phyloP scores from a whole-genome alignment of 2,113 vertebrate species.

The Labrus mixtus region DNA sequence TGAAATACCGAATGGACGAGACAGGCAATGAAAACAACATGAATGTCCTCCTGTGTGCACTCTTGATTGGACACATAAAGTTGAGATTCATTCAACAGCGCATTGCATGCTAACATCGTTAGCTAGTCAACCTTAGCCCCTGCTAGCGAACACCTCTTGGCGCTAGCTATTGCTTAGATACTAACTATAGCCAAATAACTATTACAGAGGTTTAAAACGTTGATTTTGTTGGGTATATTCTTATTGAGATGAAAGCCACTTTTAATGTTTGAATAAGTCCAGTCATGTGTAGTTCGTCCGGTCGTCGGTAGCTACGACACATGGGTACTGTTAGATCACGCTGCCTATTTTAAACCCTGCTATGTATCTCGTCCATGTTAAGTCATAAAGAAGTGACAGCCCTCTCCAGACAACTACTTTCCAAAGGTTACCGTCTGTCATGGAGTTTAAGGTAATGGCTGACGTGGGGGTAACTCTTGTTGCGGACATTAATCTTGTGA shows the following conservation, averaged over 20 bases:
- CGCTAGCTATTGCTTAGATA: neutral
- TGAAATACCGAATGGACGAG: fast-evolving
- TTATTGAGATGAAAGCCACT: neutral
- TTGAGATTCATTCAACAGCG: slow-evolving; percentile 14
- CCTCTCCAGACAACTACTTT: neutral
- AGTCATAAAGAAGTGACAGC: neutral
- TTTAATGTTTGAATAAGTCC: fast-evolving
- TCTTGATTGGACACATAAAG: no score
- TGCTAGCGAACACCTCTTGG: slow-evolving; percentile 17
- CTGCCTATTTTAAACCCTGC: slow-evolving; percentile 31
- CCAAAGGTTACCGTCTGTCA: neutral
- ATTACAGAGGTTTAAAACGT: neutral
- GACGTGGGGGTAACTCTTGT: neutral
- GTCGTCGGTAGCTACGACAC: slow-evolving; percentile 50
- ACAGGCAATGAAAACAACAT: neutral
- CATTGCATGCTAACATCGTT: slow-evolving; percentile 44
- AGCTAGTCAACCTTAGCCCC: slow-evolving; percentile 20
- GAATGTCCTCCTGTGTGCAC: fast-evolving
- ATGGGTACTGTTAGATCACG: slow-evolving; percentile 43
- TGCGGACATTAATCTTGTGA: neutral
- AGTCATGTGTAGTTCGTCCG: neutral
- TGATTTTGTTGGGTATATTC: fast-evolving
- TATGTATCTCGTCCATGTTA: neutral
- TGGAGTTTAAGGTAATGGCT: neutral
- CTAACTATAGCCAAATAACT: neutral